Evolutionary conservation across 1,140 invertebrate species (phyloP), one percentile per base, ranked within the genome.

Genomic region (Schlechtendalia chinensis): DNA sequence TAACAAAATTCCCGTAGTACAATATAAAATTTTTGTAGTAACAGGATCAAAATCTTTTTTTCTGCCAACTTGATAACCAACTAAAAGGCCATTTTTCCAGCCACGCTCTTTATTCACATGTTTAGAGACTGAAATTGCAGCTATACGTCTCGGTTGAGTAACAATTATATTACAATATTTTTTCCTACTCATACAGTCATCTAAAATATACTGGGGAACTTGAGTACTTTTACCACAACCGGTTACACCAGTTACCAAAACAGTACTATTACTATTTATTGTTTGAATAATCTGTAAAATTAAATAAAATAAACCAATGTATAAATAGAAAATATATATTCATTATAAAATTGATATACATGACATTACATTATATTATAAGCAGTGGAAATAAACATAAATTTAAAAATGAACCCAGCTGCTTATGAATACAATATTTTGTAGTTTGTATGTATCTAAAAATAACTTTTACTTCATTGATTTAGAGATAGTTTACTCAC

Each of bases 191-290:
- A 86, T 88, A 84, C 89, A 90, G 81, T 91, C 86, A 85, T 97
- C 92, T 32, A 97, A 85, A 82, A 98, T 93, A 87, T 93, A 95
- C 84, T 97, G 95, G 0, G 94, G 94, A 5, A 95, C 90, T 88
- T 95, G 93, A 0, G 94, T 96, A 5, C 93, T 93, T 86, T 92
- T 91, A 14, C 90, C 90, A 85, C 89, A 90, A 6, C 96, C 96
- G 5, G 96, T 97, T 80, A 91, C 91, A 29, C 96, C 96, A 86
- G 96, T 92, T 82, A 98, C 92, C 17, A 98, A 90, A 1, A 93
- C 86, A 5, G 58, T 63, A 24, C 16, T 1, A 27, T 79, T 79
- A 14, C 22, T 11, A 63, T 79, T 63, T 4, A 79, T 17, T 17
- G 39, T n/a, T n/a, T 63, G 17, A 63, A 79, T 16, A 47, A 79